phyloP scores from a whole-genome alignment of 2,113 vertebrate species.

The Chlamydotis undulata region DNA sequence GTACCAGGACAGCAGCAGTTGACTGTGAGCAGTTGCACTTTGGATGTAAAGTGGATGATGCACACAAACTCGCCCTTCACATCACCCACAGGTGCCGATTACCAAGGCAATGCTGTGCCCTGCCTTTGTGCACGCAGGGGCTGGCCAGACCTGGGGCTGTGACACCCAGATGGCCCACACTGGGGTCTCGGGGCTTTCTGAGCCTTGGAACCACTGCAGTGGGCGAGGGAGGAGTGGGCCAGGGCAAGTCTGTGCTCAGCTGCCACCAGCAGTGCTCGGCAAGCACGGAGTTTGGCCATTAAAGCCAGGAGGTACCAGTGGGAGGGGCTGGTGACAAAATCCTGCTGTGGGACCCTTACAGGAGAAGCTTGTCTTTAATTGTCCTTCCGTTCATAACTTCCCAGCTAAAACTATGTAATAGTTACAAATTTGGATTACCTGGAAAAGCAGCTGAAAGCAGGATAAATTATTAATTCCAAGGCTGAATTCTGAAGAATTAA shows the following conservation, averaged over 20 bases:
- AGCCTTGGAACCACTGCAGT: neutral
- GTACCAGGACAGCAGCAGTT: neutral
- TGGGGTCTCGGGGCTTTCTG: neutral
- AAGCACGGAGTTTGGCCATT: neutral
- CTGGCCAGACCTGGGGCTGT: neutral
- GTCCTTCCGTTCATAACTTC: neutral
- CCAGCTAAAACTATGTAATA: neutral
- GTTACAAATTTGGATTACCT: neutral
- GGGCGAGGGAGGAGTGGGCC: accelerated
- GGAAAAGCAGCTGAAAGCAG: neutral
- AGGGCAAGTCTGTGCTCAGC: neutral
- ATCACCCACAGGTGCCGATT: neutral
- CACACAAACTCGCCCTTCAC: neutral
- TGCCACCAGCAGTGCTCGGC: neutral
- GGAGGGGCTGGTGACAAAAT: neutral
- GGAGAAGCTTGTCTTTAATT: neutral
- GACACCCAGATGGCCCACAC: accelerated
- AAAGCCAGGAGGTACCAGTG: neutral
- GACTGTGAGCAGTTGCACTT: neutral
- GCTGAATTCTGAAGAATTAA: neutral
- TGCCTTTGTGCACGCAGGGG: accelerated
- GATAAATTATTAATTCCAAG: neutral
- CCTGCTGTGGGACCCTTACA: neutral
- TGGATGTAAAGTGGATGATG: neutral
- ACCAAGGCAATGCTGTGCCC: neutral